Conservation (phyloP, 2,888 invertebrate genomes). For the Dermolepida albohirtum region DNA sequence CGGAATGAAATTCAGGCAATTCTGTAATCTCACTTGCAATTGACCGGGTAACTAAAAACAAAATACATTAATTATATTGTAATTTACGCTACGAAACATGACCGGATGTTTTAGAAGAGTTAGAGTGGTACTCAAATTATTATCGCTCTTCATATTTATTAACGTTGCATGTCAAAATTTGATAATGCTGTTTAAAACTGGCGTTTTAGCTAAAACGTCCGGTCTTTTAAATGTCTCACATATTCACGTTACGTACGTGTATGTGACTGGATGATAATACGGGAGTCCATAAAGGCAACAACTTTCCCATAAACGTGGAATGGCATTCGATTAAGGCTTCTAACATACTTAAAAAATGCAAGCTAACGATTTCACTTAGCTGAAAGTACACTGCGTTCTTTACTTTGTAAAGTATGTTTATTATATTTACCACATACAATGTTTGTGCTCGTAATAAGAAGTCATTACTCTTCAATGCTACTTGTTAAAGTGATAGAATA, state of each 20-base stretch:
- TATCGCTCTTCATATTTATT: no score
- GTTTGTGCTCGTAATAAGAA: no score
- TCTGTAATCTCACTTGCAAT: slow-evolving; percentile 86
- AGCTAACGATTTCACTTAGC: slow-evolving; percentile 97
- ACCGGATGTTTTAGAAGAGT: no score
- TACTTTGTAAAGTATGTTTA: no score
- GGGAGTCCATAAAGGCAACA: slow-evolving; percentile 96
- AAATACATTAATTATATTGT: slow-evolving; percentile 2
- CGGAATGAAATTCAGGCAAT: slow-evolving; percentile 86
- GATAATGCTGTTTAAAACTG: no score
- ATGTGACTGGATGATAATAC: slow-evolving; percentile 92
- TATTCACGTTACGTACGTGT: slow-evolving; percentile 72
- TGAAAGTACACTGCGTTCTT: slow-evolving; percentile 61
- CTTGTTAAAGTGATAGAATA: no score
- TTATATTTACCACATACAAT: no score
- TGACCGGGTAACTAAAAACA: slow-evolving; percentile 84
- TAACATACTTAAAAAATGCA: slow-evolving; percentile 94
- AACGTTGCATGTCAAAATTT: no score
- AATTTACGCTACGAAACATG: no score
- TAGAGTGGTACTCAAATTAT: no score
- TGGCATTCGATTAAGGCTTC: slow-evolving; percentile 96
- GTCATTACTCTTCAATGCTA: no score
- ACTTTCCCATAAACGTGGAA: slow-evolving; percentile 90
- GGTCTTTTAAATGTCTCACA: not conserved
- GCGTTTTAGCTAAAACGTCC: no score